Base-by-base conservation (phyloP, 2,888 invertebrate genomes). In the Coleophora flavipennella region DNA sequence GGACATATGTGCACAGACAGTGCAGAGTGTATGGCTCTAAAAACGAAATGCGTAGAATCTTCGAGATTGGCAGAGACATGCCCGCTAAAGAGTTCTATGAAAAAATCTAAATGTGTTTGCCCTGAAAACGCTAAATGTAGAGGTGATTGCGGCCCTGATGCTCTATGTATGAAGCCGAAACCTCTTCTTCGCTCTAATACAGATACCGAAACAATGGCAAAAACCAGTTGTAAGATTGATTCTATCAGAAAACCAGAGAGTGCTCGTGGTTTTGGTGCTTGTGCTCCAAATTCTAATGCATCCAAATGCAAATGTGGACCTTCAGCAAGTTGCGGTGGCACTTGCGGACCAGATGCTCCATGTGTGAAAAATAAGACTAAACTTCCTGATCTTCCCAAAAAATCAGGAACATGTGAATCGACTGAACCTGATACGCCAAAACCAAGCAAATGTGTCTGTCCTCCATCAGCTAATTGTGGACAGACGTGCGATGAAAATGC, bases 231-330 rank as follows among this genome's bases (percentile, higher is more conserved):
- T 33, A 36, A 13, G 4, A 9, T 9, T 12, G 13, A 8, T 12
- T 32, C 13, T 32, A 3, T 9, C 1, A 13, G 13, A 9, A 32
- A 12, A 32, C 9, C 32, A 13, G 39, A 35, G 33, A 45, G 48
- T 25, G 29, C 36, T 8, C 44, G 44, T 35, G 48, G 42, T 25
- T 46, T 44, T 37, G 40, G 29, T 10, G 33, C 35, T 2, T 39
- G 11, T 29, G 41, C 7, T 37, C 20, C 20, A 20, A 20, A 20
- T 20, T 20, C 6, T 6, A 20, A 20, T 20, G n/a, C n/a, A n/a
- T 20, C 20, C 6, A 20, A 20, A 20, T 20, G 20, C 20, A 20
- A 20, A 20, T 20, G 20, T 20, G 20, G 20, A 20, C 3, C 20
- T 6, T 20, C 20, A 20, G 20, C 20, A 6, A 20, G 6, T 4